Percentiles rank a stretch among this genome's conserved stretches.
Conservation (phyloP, 30 jellyfish, hydroid and myxozoan genomes). For the Chrysaora quinquecirrha region DNA sequence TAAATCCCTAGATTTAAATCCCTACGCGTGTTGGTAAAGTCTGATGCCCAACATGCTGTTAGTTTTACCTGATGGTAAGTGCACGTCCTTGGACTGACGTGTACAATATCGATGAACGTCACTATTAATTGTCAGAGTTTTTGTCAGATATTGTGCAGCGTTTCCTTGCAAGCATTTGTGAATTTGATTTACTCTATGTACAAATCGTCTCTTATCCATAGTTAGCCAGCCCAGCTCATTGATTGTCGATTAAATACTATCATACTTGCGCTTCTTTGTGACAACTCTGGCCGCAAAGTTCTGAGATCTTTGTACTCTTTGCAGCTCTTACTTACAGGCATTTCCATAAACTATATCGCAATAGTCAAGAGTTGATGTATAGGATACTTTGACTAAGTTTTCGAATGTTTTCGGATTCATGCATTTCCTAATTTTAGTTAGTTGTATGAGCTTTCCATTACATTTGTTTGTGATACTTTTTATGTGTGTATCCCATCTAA, state of each 20-base stretch:
- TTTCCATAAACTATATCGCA: slow-evolving; percentile 50
- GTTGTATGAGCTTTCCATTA: slow-evolving; percentile 54
- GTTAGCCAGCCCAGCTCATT: slow-evolving; percentile 65
- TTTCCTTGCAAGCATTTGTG: slow-evolving; percentile 44
- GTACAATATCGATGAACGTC: slow-evolving; percentile 38
- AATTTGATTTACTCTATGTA: slow-evolving; percentile 55
- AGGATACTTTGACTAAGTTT: slow-evolving; percentile 57
- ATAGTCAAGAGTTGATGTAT: slow-evolving; percentile 65
- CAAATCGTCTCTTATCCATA: slow-evolving; percentile 41
- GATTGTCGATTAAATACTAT: slow-evolving; percentile 45
- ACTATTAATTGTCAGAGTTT: slow-evolving; percentile 38
- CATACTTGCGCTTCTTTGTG: slow-evolving; percentile 47
- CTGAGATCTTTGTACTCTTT: slow-evolving; percentile 53
- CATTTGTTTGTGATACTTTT: slow-evolving; percentile 54
- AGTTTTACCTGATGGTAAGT: slow-evolving; percentile 59
- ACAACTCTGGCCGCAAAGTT: slow-evolving; percentile 67
- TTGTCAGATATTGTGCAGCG: slow-evolving; percentile 41
- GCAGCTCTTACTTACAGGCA: slow-evolving; percentile 69
- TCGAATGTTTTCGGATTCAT: slow-evolving; percentile 45
- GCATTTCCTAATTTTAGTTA: slow-evolving; percentile 65
- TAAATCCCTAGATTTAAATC: too few relatives aligned
- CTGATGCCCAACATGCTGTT: slow-evolving; percentile 30
- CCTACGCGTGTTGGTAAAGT: too few relatives aligned
- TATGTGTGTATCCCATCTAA: slow-evolving; percentile 58
- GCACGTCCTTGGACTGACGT: slow-evolving; percentile 46